Base-by-base conservation (phyloP, 2,888 invertebrate genomes). In the Cryptosula pallasiana region DNA sequence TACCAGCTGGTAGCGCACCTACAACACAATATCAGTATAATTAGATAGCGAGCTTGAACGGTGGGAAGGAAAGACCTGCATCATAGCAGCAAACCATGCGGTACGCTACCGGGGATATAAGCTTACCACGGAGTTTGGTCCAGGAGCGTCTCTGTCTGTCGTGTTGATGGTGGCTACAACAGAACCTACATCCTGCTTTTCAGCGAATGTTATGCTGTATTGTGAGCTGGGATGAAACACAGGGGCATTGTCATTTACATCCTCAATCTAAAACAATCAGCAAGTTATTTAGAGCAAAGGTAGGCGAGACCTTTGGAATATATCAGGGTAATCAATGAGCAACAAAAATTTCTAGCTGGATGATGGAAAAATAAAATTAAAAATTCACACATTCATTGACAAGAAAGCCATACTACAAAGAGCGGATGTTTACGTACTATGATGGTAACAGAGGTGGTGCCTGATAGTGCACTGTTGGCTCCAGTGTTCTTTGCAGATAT, bases 161-260 rank as follows among this genome's bases (percentile, higher is more conserved):
- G 95, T 95, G 75, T 88, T 90, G 0, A 96, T 90, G 0, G 91
- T 92, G 1, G 77, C 85, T 76, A 96, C 93, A 0, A 91, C 90
- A 0, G 93, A 91, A 0, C 93, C 93, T 0, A 93, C 86, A 0
- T 92, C 91, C 93, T 70, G 45, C 25, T 3, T 3, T 23, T 70
- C 70, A 54, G 36, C 29, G 16, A 70, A 54, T 23, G 55, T 54
- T 5, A 70, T 13, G 23, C 45, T 70, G 55, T 70, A 70, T 23
- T 20, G 23, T 16, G 71, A 13, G 45, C 27, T 27, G 1, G 71
- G 74, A 0, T 94, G 95, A 86, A 97, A 98, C 81, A 91, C 91
- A 0, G 97, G 98, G 75, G 91, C 88, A 86, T 97, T 96, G 87
- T 98, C 97, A 86, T 98, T 98, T 71, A 94, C 89, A 86, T 98